Evolutionary conservation across 2,888 invertebrate species (phyloP).

Genomic region (Stramonita haemastoma): DNA sequence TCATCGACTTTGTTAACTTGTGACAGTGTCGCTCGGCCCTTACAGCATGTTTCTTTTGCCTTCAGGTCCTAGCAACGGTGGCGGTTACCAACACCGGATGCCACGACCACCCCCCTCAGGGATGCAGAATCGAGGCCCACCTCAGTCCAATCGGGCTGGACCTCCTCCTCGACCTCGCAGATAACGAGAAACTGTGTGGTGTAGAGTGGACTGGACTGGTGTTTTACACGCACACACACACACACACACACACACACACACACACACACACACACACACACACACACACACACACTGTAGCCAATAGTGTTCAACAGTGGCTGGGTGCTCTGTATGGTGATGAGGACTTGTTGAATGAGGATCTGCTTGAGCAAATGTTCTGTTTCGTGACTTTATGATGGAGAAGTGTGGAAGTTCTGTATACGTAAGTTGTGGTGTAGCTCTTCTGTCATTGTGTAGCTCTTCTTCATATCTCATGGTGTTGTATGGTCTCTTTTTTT

Average conservation of each 20-base stretch:
- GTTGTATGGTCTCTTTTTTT: no score
- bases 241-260: background rate
- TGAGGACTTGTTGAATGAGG: background rate
- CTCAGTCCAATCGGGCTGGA: slow-evolving; percentile 31
- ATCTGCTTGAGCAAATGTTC: background rate
- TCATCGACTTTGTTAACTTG: no score
- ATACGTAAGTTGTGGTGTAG: no score
- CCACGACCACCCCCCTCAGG: slow-evolving; percentile 35
- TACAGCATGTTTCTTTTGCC: background rate
- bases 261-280: background rate
- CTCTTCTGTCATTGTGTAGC: no score
- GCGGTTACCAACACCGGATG: slow-evolving; percentile 41
- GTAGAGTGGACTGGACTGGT: background rate
- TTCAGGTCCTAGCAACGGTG: slow-evolving; percentile 44
- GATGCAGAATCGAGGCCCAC: slow-evolving; percentile 26
- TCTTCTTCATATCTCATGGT: no score
- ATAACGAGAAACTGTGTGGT: slow-evolving; percentile 1
- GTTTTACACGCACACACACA: background rate
- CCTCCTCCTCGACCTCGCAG: slow-evolving; percentile 33
- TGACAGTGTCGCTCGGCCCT: no score
- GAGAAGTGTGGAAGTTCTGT: background rate
- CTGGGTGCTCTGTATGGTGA: background rate
- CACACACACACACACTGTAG: no score
- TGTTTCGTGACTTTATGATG: background rate
- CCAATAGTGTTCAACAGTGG: background rate